A percentile compares a stretch with the other conserved stretches of the same genome.
phyloP scores from a whole-genome alignment of 2,797 vertebrate species.

The Scyliorhinus canicula region DNA sequence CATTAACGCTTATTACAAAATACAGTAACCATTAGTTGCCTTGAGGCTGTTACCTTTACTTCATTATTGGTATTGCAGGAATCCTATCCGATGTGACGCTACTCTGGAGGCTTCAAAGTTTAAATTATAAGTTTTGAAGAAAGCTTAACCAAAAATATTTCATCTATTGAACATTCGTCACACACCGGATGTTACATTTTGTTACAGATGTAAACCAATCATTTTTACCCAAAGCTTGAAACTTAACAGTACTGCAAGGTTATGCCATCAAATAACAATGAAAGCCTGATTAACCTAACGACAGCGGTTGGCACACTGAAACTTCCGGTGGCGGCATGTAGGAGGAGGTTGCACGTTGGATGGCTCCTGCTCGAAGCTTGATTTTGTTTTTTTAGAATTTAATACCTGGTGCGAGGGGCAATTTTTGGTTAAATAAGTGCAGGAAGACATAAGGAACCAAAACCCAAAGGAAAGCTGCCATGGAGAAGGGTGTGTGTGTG shows the following conservation, averaged over 20 bases:
- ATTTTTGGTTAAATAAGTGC: too few species aligned
- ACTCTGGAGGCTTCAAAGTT: neutral
- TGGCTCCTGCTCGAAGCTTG: too few species aligned
- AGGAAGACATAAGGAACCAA: too few species aligned
- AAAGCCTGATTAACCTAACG: neutral
- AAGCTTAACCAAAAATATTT: neutral
- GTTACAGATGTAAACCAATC: neutral
- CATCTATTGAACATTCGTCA: neutral
- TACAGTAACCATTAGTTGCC: neutral
- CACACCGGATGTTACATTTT: neutral
- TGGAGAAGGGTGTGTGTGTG: too few species aligned
- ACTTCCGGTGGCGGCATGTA: too few species aligned
- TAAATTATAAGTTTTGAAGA: neutral
- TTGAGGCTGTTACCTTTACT: neutral
- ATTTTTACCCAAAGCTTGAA: neutral
- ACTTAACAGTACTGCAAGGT: neutral
- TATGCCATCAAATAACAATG: neutral
- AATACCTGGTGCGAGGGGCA: too few species aligned
- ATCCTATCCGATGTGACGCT: neutral
- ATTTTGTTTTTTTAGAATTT: too few species aligned
- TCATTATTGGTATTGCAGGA: neutral
- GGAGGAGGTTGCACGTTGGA: too few species aligned
- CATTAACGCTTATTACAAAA: neutral
- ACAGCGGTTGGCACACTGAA: too few species aligned
- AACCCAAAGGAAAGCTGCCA: too few species aligned